Conservation (phyloP, 2,888 invertebrate genomes). For the Watsonalla cultraria region DNA sequence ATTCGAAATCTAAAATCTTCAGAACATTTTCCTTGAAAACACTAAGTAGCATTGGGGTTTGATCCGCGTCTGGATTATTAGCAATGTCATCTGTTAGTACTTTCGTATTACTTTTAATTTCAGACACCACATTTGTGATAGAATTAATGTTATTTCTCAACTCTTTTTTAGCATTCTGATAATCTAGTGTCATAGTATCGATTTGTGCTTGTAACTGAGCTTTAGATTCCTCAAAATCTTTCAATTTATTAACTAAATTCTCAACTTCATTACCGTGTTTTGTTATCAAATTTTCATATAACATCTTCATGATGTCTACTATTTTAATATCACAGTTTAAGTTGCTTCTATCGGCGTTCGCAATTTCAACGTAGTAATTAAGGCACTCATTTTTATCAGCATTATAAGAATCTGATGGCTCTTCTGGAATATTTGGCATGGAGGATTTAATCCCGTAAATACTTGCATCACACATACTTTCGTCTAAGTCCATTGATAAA, state of each 20-base stretch:
- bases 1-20: constrained; percentile 42
- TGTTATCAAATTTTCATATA: constrained; percentile 44
- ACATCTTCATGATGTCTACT: constrained; percentile 58
- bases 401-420: constrained; percentile 38
- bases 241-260: constrained; percentile 56
- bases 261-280: constrained; percentile 58
- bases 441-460: constrained; percentile 29
- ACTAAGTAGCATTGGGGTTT: constrained; percentile 20
- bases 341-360: constrained; percentile 36
- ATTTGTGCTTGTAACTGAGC: constrained; percentile 35
- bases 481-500: constrained; percentile 59
- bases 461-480: constrained; percentile 46
- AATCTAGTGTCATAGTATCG: constrained; percentile 24
- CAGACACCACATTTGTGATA: constrained; percentile 29
- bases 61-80: constrained; percentile 15
- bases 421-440: constrained; percentile 43
- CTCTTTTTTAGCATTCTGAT: constrained; percentile 32
- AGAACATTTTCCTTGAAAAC: constrained; percentile 48
- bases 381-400: constrained; percentile 56
- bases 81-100: constrained; percentile 24
- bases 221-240: constrained; percentile 47
- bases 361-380: constrained; percentile 51
- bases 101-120: constrained; percentile 37
- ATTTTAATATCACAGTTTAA: constrained; percentile 42
- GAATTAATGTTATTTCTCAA: constrained; percentile 34